A percentile compares a stretch with the other conserved stretches of the same genome.
phyloP scores from a whole-genome alignment of 2,797 vertebrate species.

The Agapornis canus region DNA sequence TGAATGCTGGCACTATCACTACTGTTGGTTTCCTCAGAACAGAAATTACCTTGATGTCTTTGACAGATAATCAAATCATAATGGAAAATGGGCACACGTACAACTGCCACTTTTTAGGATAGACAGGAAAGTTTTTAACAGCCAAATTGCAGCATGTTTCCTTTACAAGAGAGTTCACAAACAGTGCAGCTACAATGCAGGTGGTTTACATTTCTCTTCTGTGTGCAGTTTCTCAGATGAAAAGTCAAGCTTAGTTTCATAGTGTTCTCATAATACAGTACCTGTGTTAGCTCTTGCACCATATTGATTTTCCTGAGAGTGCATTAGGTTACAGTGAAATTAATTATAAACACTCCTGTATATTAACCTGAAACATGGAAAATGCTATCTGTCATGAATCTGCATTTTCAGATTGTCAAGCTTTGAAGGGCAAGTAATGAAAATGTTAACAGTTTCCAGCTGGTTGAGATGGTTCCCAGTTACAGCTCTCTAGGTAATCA shows the following conservation, averaged over 20 bases:
- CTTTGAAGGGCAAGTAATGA: background rate
- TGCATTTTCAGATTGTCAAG: background rate
- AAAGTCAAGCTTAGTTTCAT: background rate
- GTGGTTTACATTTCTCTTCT: background rate
- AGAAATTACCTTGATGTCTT: slow-evolving; percentile 50
- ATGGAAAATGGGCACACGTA: slow-evolving; percentile 67
- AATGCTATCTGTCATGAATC: background rate
- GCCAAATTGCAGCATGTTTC: slow-evolving; percentile 43
- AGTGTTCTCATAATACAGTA: background rate
- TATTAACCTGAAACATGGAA: background rate
- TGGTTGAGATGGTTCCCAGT: background rate
- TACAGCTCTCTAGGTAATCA: background rate
- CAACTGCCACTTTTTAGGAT: slow-evolving; percentile 28
- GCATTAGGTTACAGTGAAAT: background rate
- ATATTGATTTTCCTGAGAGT: background rate
- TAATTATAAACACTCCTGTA: background rate
- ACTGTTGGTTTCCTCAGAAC: slow-evolving; percentile 45
- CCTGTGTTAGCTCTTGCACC: background rate
- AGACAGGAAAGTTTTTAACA: background rate
- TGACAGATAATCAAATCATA: slow-evolving; percentile 63
- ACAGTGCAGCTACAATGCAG: background rate
- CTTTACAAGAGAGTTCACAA: slow-evolving; percentile 20
- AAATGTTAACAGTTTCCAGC: background rate
- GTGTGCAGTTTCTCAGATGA: background rate
- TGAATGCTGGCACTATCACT: slow-evolving; percentile 24